Conservation (phyloP, 2,113 vertebrate species). For the Alethe diademata region DNA sequence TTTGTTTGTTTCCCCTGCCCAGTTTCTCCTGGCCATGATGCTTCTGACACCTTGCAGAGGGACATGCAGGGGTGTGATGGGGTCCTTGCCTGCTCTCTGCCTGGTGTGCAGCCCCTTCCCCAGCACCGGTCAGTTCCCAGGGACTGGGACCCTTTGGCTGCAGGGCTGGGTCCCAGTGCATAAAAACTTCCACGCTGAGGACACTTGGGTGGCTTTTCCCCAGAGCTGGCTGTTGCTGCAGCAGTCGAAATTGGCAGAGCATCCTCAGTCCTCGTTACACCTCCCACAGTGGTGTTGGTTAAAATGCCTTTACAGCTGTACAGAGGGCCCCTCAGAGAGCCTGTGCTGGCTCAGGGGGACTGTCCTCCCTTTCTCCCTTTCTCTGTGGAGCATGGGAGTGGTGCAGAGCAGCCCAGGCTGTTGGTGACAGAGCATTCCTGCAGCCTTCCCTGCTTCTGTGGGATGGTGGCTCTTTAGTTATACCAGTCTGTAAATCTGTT, state of each 20-base stretch:
- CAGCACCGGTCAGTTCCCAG: rapidly evolving
- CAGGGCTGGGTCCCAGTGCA: rapidly evolving
- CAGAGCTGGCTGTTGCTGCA: background rate
- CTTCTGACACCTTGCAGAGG: background rate
- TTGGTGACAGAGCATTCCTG: background rate
- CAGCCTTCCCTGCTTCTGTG: background rate
- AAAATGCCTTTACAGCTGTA: background rate
- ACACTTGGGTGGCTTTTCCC: background rate
- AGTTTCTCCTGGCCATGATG: no score
- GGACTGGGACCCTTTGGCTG: rapidly evolving
- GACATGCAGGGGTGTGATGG: rapidly evolving
- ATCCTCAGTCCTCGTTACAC: rapidly evolving
- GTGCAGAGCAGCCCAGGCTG: background rate
- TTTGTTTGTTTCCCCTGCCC: background rate
- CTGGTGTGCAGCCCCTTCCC: background rate
- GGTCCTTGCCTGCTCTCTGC: background rate
- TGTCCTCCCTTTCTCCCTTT: background rate
- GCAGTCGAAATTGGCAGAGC: background rate
- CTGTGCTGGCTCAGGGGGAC: background rate
- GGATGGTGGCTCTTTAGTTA: background rate
- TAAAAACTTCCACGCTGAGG: rapidly evolving
- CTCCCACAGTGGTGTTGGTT: rapidly evolving
- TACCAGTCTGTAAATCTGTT: background rate
- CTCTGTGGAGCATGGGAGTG: background rate
- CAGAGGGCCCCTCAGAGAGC: background rate